phyloP scores from a whole-genome alignment of 1,140 invertebrate species.

The Bombus haemorrhoidalis region DNA sequence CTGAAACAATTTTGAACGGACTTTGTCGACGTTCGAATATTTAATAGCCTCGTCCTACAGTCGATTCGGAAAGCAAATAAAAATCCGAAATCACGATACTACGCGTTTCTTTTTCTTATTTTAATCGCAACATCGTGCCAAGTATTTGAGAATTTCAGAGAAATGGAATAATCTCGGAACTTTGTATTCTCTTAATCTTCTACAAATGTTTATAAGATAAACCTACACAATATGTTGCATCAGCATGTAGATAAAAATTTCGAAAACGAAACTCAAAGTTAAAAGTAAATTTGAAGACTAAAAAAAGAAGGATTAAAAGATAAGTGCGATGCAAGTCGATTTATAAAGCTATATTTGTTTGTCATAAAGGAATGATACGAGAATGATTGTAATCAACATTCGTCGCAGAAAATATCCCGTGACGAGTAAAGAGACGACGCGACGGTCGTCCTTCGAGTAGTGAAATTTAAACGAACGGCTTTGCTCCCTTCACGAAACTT shows the following conservation, averaged over 20 bases:
- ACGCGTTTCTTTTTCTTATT: not conserved
- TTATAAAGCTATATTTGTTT: not conserved
- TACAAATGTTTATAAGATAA: no score
- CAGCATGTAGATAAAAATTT: no score
- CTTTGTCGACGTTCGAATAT: not conserved
- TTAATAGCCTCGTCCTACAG: not conserved
- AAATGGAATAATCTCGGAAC: no score
- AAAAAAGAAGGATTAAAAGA: not conserved
- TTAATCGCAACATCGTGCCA: not conserved
- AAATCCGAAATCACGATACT: not conserved
- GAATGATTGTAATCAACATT: not conserved
- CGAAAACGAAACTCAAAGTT: no score
- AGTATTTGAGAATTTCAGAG: no score
- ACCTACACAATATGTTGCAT: no score
- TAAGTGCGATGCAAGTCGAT: not conserved
- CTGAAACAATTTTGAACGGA: not conserved
- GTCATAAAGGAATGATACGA: not conserved
- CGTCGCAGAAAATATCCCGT: not conserved
- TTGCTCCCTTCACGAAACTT: constrained; percentile 70
- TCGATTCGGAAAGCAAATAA: not conserved
- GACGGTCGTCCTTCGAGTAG: constrained; percentile 54
- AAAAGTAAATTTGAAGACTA: no score
- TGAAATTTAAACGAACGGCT: constrained; percentile 65
- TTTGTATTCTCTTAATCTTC: no score
- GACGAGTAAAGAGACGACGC: not conserved